Base-by-base conservation (phyloP, 1,140 invertebrate genomes). In the Drosophila nasuta region DNA sequence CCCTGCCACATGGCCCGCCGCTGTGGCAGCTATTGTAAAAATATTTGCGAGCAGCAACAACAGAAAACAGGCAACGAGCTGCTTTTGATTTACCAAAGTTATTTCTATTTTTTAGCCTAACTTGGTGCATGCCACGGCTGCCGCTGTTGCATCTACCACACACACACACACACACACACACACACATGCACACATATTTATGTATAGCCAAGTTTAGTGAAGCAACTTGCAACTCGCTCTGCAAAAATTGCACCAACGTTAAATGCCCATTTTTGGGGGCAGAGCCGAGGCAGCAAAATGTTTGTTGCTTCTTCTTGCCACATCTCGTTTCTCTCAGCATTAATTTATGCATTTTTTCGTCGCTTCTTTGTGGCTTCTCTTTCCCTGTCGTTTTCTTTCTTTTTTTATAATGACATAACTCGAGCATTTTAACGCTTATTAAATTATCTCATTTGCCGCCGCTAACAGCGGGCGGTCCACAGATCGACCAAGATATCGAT, bases 351-450 rank as follows among this genome's bases (percentile, higher is more conserved):
- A 89, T 71, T 77, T 89, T 85, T 89, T 89, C 69, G 78, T 89
- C 70, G 79, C 82, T 90, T 80, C 86, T 86, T 13, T n/a, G 10
- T 6, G 15, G 8, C 11, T 30, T 35, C 11, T 25, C 3, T 35
- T 35, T n/a, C 25, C 3, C 49, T 25, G 8, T 52, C 0, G 3
- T 13, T 52, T 13, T 52, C 11, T 30, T 30, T 54, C 20, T 35
- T 35, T 89, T 90, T 82, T 82, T 89, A 92, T 92, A 92, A 92
- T 92, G 91, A 92, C 91, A 92, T 92, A 92, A 92, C 91, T 92
- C 91, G 91, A 83, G 87, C 91, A 92, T 92, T 92, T 92, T 92
- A 92, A 92, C 91, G 91, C 91, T 92, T 92, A 92, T 92, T 92
- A 92, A 92, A 92, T 92, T 92, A 92, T 92, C 91, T 92, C 91